phyloP scores from a whole-genome alignment of 1,140 invertebrate species.

The Thaumetopoea pityocampa region DNA sequence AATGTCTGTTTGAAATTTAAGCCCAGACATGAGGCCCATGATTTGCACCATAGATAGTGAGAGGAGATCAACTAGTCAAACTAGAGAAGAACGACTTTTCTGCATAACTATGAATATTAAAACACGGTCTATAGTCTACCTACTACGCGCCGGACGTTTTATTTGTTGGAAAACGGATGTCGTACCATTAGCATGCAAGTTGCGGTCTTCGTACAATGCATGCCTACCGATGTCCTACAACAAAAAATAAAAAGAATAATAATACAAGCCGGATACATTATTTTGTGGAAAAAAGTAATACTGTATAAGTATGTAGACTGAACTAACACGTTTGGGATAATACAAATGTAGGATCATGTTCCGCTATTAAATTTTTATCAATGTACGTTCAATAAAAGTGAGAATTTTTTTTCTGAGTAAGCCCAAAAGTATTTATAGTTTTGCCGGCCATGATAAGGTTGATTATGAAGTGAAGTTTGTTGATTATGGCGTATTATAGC shows the following conservation, averaged over 20 bases:
- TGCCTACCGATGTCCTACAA: slow-evolving; percentile 8
- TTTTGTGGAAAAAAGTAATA: not conserved
- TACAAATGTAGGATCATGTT: no score
- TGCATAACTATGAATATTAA: slow-evolving; percentile 14
- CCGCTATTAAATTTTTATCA: no score
- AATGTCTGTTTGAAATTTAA: no score
- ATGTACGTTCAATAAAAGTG: no score
- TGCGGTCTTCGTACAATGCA: slow-evolving; percentile 50
- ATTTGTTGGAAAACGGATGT: slow-evolving; percentile 65
- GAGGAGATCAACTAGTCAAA: no score
- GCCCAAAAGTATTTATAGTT: slow-evolving; percentile 11
- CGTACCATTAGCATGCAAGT: slow-evolving; percentile 58
- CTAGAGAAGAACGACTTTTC: slow-evolving; percentile 5
- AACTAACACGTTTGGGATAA: not conserved
- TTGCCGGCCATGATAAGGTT: slow-evolving; percentile 19
- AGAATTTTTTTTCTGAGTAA: slow-evolving; percentile 6
- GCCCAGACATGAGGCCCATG: no score
- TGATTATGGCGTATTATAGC: slow-evolving; percentile 28
- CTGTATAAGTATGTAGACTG: slow-evolving; percentile 1
- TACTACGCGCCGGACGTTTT: slow-evolving; percentile 52
- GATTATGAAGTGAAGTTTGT: slow-evolving; percentile 27
- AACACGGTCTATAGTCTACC: no score
- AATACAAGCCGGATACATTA: slow-evolving; percentile 8
- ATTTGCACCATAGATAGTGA: no score
- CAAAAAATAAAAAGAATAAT: no score